phyloP scores from a whole-genome alignment of 2,888 invertebrate species.

The Sabatieria punctata region DNA sequence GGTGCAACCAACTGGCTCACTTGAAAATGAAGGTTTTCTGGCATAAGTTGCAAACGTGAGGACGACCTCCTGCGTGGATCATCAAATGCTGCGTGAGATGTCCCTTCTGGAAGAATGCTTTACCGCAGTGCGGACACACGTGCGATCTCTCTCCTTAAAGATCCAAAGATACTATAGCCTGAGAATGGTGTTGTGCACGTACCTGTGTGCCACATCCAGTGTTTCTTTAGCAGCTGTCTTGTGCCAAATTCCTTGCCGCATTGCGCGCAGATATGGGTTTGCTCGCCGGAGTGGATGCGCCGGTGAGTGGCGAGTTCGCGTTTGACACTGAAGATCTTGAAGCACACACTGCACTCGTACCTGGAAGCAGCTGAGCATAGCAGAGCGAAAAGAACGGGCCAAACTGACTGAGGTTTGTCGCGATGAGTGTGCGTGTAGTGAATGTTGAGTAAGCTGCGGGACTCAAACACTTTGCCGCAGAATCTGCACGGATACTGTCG shows the following conservation, averaged over 20 bases:
- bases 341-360: slow-evolving; percentile 33
- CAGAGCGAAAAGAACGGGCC: too few relatives aligned
- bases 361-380: too few relatives aligned
- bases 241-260: slow-evolving; percentile 37
- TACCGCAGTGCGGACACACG: slow-evolving; percentile 32
- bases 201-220: slow-evolving; percentile 36
- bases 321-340: slow-evolving; percentile 31
- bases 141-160: slow-evolving; percentile 33
- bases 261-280: slow-evolving; percentile 30
- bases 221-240: slow-evolving; percentile 34
- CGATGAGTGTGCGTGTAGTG: slow-evolving; percentile 31
- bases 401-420: slow-evolving; percentile 23
- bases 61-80: slow-evolving; percentile 14
- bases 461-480: slow-evolving; percentile 13
- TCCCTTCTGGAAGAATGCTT: slow-evolving; percentile 28
- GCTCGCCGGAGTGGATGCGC: slow-evolving; percentile 33
- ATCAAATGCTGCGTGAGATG: slow-evolving; percentile 31
- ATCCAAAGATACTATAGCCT: too few relatives aligned
- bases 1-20: too few relatives aligned
- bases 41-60: slow-evolving; percentile 20
- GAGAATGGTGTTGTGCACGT: too few relatives aligned
- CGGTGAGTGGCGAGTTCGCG: slow-evolving; percentile 33
- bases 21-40: slow-evolving; percentile 31
- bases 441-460: slow-evolving; percentile 15
- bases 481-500: slow-evolving; percentile 12